Evolutionary conservation across 2,797 vertebrate genomes (phyloP), one percentile per base, ranked within the genome.

Genomic region (Amazonetta brasiliensis): DNA sequence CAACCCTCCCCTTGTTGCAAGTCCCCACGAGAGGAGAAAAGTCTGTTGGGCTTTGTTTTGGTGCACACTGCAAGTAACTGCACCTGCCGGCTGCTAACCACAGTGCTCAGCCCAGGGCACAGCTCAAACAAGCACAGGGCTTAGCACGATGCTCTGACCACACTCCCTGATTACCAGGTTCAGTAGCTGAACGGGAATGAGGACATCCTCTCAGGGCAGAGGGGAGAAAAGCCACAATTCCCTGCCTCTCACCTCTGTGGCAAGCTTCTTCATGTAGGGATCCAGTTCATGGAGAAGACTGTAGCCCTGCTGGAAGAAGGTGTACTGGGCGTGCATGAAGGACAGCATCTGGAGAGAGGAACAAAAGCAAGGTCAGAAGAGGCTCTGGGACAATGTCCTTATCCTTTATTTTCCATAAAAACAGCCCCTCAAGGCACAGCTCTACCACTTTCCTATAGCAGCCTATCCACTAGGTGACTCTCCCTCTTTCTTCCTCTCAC

Each of bases 271-370:
- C 99, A 99, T 99, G 97, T 99, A 99, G 11, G 99, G 99, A 84
- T 99, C 98, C 17, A 99, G 98, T 90, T 99, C 98, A 55, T 99
- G 98, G 75, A 99, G 98, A 59, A 99, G 98, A 97, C 98, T 98
- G 95, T 98, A 99, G 81, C 99, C 99, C 97, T 99, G 99, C 98
- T 99, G 99, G 97, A 99, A 99, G 68, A 99, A 99, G 23, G 99
- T 99, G 96, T 98, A 98, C 98, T 99, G 99, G 78, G 99, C 99
- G 2, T 99, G 98, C 99, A 99, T 99, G 98, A 99, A 99, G 3
- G 99, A 99, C 97, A 99, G 96, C 99, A 99, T 99, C 99, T 99
- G 98, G 7, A 13, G 46, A 79, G 9, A 66, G 46, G 72, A 83
- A 67, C 12, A 21, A 8, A 7, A 64, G 12, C 63, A 15, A 58